phyloP scores from a whole-genome alignment of 2,888 invertebrate genomes.

The Erpobdella octoculata region DNA sequence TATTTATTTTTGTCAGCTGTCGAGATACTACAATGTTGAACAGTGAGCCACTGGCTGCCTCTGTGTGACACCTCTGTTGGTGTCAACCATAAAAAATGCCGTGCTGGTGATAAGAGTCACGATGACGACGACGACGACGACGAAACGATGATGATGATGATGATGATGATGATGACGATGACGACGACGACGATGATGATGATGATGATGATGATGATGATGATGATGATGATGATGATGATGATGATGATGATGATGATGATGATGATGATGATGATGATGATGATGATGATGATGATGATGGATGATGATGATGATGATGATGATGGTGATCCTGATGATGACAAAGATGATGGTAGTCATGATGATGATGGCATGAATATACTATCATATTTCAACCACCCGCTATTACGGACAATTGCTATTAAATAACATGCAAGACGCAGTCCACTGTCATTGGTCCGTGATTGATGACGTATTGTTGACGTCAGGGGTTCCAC shows the following conservation, averaged over 20 bases:
- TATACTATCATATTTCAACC: too few relatives aligned
- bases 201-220: slow-evolving; percentile 15
- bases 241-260: not conserved
- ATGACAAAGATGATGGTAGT: too few relatives aligned
- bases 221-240: slow-evolving; percentile 12
- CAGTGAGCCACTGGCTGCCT: too few relatives aligned
- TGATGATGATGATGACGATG: slow-evolving; percentile 17
- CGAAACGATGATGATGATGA: not conserved
- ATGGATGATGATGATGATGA: not conserved
- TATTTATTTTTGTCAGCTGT: too few relatives aligned
- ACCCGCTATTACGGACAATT: slow-evolving; percentile 7
- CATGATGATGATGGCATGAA: too few relatives aligned
- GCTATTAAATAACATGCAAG: not conserved
- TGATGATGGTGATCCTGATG: not conserved
- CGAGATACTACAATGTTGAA: too few relatives aligned
- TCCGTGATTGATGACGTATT: slow-evolving; percentile 23
- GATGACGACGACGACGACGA: not conserved
- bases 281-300: not conserved
- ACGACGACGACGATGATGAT: slow-evolving; percentile 23
- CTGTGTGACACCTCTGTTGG: too few relatives aligned
- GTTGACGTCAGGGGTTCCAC: slow-evolving; percentile 23
- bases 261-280: not conserved
- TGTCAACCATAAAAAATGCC: too few relatives aligned
- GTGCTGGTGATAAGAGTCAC: not conserved
- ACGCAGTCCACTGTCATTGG: slow-evolving; percentile 12